Percentiles rank a stretch among this genome's conserved stretches.
Evolutionary conservation across 2,888 invertebrate species (phyloP).

Genomic region (Pristionchus maxplancki): DNA sequence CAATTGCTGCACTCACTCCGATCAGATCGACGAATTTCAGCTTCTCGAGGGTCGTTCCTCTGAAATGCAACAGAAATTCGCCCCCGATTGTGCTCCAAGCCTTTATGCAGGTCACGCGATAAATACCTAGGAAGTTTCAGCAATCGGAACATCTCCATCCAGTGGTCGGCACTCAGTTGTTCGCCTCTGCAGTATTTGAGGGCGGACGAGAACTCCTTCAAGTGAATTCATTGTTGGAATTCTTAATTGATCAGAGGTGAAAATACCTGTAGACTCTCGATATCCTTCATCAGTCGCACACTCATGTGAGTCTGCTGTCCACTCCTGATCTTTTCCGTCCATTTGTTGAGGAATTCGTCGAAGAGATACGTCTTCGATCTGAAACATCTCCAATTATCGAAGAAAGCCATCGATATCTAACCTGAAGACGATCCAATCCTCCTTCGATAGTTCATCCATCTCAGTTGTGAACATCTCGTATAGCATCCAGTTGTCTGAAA

Average conservation of each 20-base stretch:
- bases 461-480: slow-evolving; percentile 88
- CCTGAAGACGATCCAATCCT: slow-evolving; percentile 88
- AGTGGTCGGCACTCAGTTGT: slow-evolving; percentile 91
- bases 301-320: slow-evolving; percentile 83
- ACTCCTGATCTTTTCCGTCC: slow-evolving; percentile 83
- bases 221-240: not conserved
- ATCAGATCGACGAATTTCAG: slow-evolving; percentile 87
- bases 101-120: too few species aligned
- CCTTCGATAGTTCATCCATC: slow-evolving; percentile 79
- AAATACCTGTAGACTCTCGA: slow-evolving; percentile 84
- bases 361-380: slow-evolving; percentile 88
- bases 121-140: slow-evolving; percentile 83
- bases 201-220: slow-evolving; percentile 81
- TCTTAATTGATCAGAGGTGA: not conserved
- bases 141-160: slow-evolving; percentile 88
- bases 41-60: slow-evolving; percentile 85
- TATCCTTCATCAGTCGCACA: slow-evolving; percentile 85
- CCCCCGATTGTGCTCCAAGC: too few species aligned
- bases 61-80: slow-evolving; percentile 41
- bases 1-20: slow-evolving; percentile 78
- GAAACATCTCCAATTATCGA: slow-evolving; percentile 51
- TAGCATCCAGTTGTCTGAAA: slow-evolving; percentile 83
- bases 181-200: slow-evolving; percentile 89
- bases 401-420: slow-evolving; percentile 36
- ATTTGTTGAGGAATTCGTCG: slow-evolving; percentile 88